Base-by-base conservation (phyloP, 1,140 invertebrate species). In the Oscheius sp. region DNA sequence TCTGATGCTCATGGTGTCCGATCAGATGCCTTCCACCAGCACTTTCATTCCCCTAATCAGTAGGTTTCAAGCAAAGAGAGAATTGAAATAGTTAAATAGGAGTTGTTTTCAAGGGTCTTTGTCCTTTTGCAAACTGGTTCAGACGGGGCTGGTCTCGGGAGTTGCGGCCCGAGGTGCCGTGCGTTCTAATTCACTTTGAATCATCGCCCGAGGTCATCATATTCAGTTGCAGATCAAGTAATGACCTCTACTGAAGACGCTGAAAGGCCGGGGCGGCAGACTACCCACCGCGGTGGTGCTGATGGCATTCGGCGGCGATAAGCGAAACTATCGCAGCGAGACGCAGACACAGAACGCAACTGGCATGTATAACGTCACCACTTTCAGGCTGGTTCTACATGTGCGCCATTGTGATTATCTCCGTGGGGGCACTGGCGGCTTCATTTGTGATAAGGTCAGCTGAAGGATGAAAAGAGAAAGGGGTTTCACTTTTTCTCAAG, bases 31-130 rank as follows among this genome's bases (percentile, higher is more conserved):
- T 3, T 61, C 74, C 20, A 75, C 74, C 10, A 73, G 66, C 2
- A 77, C 73, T 29, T 75, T 75, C 63, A 76, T 75, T 32, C 74
- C 74, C 2, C 74, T 75, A 3, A 75, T 75, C 18, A 70, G 73
- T 75, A 10, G 36, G 73, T 73, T 62, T 55, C 23, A 15, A 13
- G n/a, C n/a, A n/a, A n/a, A n/a, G n/a, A n/a, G n/a, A n/a, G 7
- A 23, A 55, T 23, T 55, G 7, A 23, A n/a, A n/a, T n/a, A n/a
- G n/a, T n/a, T n/a, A n/a, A n/a, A n/a, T n/a, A n/a, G n/a, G n/a
- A n/a, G n/a, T n/a, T n/a, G n/a, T n/a, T n/a, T n/a, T n/a, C n/a
- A n/a, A n/a, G n/a, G n/a, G n/a, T n/a, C n/a, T n/a, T n/a, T n/a
- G n/a, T n/a, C n/a, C n/a, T n/a, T 35, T 63, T 1, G 10, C 49